Evolutionary conservation across 2,797 vertebrate species (phyloP).

Genomic region (Rhabdophis nuchalis): DNA sequence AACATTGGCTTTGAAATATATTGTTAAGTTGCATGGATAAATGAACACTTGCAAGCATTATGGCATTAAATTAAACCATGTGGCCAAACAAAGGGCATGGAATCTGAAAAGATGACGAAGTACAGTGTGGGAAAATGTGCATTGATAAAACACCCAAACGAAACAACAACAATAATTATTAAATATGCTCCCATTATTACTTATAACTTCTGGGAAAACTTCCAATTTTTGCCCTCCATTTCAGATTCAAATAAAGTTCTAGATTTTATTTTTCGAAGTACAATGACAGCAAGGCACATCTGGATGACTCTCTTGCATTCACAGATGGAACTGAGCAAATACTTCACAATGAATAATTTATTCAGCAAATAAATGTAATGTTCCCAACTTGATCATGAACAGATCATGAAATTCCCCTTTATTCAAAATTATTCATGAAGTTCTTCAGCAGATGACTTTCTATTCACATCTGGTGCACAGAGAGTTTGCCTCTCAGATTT

Average conservation of each 20-base stretch:
- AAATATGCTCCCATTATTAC: not conserved
- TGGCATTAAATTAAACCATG: not conserved
- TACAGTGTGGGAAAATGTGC: not conserved
- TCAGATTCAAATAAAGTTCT: slow-evolving; percentile 25
- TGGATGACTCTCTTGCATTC: slow-evolving; percentile 30
- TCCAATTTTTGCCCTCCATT: slow-evolving; percentile 29
- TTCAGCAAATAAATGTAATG: slow-evolving; percentile 33
- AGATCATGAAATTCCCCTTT: slow-evolving; percentile 36
- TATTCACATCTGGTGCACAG: slow-evolving; percentile 6
- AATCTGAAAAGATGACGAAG: not conserved
- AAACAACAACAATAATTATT: not conserved
- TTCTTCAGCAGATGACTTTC: slow-evolving; percentile 2
- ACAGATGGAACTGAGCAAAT: slow-evolving; percentile 47
- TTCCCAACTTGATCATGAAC: slow-evolving; percentile 40
- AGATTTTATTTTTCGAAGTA: slow-evolving; percentile 6
- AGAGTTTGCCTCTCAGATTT: slow-evolving; percentile 19
- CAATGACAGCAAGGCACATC: slow-evolving; percentile 35
- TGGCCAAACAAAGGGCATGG: not conserved
- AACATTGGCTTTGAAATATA: not conserved
- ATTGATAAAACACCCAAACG: not conserved
- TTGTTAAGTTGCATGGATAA: not conserved
- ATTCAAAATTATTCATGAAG: slow-evolving; percentile 16
- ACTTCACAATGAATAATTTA: slow-evolving; percentile 55
- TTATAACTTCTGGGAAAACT: not conserved
- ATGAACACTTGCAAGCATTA: not conserved